A percentile compares a stretch with the other conserved stretches of the same genome.
Conservation (phyloP, 2,113 vertebrate species). For the Dendropsophus ebraccatus region DNA sequence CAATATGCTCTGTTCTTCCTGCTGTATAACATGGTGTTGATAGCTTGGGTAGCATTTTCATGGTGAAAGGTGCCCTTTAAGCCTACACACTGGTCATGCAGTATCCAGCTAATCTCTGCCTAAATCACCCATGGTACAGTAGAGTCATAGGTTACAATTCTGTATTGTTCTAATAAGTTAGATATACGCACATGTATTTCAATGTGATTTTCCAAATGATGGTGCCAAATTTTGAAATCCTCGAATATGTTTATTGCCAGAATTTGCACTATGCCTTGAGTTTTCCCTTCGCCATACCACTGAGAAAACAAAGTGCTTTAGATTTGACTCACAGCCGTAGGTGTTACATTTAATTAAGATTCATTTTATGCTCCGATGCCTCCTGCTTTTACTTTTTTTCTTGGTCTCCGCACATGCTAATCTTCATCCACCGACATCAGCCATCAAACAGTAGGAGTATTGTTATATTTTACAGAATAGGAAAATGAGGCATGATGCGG, state of each 20-base stretch:
- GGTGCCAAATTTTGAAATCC: neutral
- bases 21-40: no score
- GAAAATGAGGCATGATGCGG: conserved; percentile 17
- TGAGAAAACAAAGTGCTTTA: conserved; percentile 23
- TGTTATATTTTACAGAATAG: conserved; percentile 36
- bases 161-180: neutral
- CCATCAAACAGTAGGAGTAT: conserved; percentile 46
- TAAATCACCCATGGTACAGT: no score
- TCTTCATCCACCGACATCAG: conserved; percentile 29
- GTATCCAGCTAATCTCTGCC: no score
- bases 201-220: neutral
- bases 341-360: conserved; percentile 54
- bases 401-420: conserved; percentile 7
- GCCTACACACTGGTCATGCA: no score
- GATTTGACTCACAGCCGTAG: conserved; percentile 40
- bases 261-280: neutral
- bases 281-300: conserved; percentile 17
- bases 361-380: conserved; percentile 47
- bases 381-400: conserved; percentile 33
- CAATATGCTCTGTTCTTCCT: no score
- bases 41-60: no score
- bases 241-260: neutral
- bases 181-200: neutral
- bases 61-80: no score
- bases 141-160: neutral